Evolutionary conservation across 64 coral and sea anemone species (phyloP).

Genomic region (Montipora cactus): DNA sequence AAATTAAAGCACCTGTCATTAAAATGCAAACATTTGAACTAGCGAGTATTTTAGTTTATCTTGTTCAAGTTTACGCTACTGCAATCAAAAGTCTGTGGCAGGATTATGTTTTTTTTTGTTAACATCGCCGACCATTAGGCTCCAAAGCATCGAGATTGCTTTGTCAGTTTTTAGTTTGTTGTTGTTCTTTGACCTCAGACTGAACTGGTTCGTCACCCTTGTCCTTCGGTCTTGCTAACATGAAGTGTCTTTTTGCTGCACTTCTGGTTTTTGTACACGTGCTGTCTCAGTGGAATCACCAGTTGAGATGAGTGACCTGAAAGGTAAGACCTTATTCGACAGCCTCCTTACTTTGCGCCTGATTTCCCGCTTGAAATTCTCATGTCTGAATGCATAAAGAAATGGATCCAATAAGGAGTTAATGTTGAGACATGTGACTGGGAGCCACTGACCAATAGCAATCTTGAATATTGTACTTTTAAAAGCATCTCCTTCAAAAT

Average conservation of each 20-base stretch:
- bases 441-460: conserved; percentile 89
- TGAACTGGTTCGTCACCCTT: neutral
- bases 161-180: too few species aligned
- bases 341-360: neutral
- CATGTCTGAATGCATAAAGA: conserved; percentile 75
- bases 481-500: conserved; percentile 77
- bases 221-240: neutral
- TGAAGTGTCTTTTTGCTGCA: neutral
- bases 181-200: neutral
- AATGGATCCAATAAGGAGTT: conserved; percentile 88
- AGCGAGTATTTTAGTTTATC: too few species aligned
- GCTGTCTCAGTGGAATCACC: neutral
- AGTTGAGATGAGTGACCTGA: neutral
- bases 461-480: conserved; percentile 80
- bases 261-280: neutral
- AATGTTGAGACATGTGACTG: conserved; percentile 89
- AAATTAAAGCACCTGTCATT: too few species aligned
- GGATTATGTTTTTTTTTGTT: too few species aligned
- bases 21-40: too few species aligned
- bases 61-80: too few species aligned
- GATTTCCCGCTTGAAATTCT: conserved; percentile 65
- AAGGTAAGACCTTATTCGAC: conserved; percentile 43
- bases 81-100: too few species aligned
- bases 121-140: too few species aligned
- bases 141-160: too few species aligned